Conservation (phyloP, 2,797 vertebrate genomes). For the Trichosurus vulpecula region DNA sequence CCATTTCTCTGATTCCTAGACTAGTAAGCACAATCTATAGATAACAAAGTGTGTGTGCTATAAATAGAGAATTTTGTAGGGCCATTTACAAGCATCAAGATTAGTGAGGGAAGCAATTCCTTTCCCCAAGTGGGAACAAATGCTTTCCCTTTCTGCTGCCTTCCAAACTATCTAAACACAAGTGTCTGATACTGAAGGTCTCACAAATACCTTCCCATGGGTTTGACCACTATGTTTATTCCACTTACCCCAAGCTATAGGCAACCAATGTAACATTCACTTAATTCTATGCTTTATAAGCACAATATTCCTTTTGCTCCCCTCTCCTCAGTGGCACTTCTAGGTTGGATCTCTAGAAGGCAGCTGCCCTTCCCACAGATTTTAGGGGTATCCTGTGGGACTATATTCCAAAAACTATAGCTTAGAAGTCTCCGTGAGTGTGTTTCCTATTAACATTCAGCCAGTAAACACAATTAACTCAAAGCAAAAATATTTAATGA, state of each 20-base stretch:
- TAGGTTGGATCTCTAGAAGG: not conserved
- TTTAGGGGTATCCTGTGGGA: not conserved
- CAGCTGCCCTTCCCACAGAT: not conserved
- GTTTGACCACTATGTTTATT: not conserved
- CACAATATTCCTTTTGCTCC: not conserved
- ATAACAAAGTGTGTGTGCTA: not conserved
- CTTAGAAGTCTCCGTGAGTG: not conserved
- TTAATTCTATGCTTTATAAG: not conserved
- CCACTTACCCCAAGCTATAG: not conserved
- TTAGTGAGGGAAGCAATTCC: not conserved
- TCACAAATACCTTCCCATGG: not conserved
- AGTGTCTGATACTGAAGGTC: not conserved
- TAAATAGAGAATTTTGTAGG: not conserved
- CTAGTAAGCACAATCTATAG: not conserved
- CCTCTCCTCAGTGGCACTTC: not conserved
- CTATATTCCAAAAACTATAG: not conserved
- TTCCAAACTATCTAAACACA: not conserved
- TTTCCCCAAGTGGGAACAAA: not conserved
- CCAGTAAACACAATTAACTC: not conserved
- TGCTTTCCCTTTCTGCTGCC: not conserved
- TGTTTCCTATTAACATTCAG: not conserved
- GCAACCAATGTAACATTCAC: not conserved
- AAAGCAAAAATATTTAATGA: not conserved
- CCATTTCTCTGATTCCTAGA: not conserved
- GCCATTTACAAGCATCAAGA: not conserved